A percentile compares a stretch with the other conserved stretches of the same genome.
phyloP scores from a whole-genome alignment of 1,140 invertebrate species.

The Tetragnatha versicolor region DNA sequence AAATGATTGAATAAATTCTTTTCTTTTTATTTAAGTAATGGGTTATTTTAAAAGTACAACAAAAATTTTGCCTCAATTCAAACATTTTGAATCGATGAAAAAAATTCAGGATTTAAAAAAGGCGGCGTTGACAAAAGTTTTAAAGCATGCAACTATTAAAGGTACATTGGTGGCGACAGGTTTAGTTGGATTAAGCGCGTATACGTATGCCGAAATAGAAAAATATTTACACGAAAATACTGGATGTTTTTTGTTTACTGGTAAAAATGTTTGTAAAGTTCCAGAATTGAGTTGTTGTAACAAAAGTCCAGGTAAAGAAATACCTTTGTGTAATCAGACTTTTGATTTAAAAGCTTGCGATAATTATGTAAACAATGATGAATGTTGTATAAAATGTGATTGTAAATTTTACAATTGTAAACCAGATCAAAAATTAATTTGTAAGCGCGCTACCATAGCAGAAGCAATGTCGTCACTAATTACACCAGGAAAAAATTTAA shows the following conservation, averaged over 20 bases:
- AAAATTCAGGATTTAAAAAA: background rate
- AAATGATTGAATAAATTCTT: too few relatives aligned
- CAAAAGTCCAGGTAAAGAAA: background rate
- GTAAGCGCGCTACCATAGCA: background rate
- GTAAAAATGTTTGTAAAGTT: background rate
- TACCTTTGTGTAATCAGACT: background rate
- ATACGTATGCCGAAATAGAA: too few relatives aligned
- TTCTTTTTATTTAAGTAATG: background rate
- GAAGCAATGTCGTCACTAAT: background rate
- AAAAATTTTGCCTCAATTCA: background rate
- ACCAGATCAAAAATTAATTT: background rate
- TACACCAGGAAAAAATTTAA: too few relatives aligned
- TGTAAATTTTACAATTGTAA: conserved; percentile 10
- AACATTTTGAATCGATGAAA: background rate
- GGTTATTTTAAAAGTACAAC: background rate
- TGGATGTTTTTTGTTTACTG: conserved; percentile 11
- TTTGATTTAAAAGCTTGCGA: background rate
- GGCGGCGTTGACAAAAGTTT: background rate
- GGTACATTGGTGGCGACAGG: background rate
- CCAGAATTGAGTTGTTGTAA: conserved; percentile 14
- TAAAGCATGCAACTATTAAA: background rate
- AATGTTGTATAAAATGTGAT: conserved; percentile 1
- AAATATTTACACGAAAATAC: background rate
- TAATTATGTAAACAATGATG: background rate
- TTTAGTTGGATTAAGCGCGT: too few relatives aligned